These are phyloP conservation scores for Pollenia amentaria DNA, from an alignment of 2,888 invertebrate genomes.

Conservation along the genomic window DNA sequence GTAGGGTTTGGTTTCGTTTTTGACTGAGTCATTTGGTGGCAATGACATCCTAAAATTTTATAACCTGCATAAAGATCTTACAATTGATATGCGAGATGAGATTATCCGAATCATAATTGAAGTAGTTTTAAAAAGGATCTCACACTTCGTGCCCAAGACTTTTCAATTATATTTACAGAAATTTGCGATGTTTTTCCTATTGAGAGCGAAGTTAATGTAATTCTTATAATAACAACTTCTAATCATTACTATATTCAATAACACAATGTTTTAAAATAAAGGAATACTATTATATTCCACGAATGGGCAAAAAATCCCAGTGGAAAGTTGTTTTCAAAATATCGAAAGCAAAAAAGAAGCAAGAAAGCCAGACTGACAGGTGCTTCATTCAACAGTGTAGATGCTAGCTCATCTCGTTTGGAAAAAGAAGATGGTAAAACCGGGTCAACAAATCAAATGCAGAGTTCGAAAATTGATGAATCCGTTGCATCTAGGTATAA, in stretches of 20 bases:
- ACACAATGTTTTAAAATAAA: conserved; percentile 8
- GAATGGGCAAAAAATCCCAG: conserved; percentile 30
- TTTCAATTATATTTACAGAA: no score
- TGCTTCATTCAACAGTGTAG: no score
- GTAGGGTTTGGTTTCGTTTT: conserved; percentile 11
- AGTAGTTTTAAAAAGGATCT: conserved; percentile 1
- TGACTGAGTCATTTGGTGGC: conserved; percentile 13
- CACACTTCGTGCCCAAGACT: background rate
- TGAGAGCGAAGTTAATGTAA: no score
- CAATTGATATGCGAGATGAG: conserved; percentile 19
- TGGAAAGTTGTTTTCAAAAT: conserved; percentile 46
- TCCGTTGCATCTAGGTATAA: no score
- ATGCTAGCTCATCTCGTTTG: no score
- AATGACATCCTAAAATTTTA: conserved; percentile 23
- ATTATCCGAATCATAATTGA: conserved; percentile 23
- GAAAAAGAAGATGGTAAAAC: no score
- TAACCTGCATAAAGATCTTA: conserved; percentile 7
- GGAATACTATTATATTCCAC: conserved; percentile 31
- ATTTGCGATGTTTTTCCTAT: no score
- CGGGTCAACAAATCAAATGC: no score
- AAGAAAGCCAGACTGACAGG: no score
- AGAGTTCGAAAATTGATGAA: no score
- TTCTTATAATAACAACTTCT: background rate
- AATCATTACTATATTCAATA: conserved; percentile 2
- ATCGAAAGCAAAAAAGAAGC: no score